Evolutionary conservation across 2,797 vertebrate genomes (phyloP), one percentile per base, ranked within the genome.

Genomic region (Diglossa cyanea): DNA sequence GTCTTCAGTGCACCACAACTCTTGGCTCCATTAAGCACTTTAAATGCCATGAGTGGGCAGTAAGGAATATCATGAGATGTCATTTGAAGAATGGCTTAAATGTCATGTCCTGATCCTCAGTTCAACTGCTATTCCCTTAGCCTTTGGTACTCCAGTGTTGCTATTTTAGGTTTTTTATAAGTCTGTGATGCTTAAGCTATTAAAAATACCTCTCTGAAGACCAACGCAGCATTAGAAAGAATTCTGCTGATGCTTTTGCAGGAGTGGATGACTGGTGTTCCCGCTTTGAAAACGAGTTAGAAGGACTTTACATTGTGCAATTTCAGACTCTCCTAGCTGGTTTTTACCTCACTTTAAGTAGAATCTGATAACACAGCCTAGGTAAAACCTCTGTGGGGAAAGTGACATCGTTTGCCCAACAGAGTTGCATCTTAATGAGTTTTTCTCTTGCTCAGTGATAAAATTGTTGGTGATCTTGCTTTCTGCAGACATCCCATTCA

Each of bases 401-500:
- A 54, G 33, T n/a, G 31, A 51, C 23, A 2, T 21, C 3, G 19
- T 54, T 75, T 81, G n/a, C 65, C 51, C 58, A 15, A 8, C 44
- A 47, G 25, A 55, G 13, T 72, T 71, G 31, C 51, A 42, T 31
- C 57, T 78, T 53, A 61, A 48, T 88, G 47, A 48, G 23, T 61
- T 63, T 63, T 70, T 76, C 45, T 31, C 35, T 74, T 9, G 1
- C 53, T 54, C 21, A n/a, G 0, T 40, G 26, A 82, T 65, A 75
- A 61, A 89, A 35, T 4, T 42, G 24, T 66, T 78, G 86, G 70
- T 94, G 79, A 45, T 95, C 66, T 97, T 95, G 73, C 63, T 93
- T 94, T 95, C 76, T 91, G 50, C 97, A 99, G 99, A 99, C 99
- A 1, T 99, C 99, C 83, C 98, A 99, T 97, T 99, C 99, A 13